These are phyloP conservation scores for Palythoa grandiflora DNA, from an alignment of 92 coral and sea anemone species.

Conservation along the genomic window DNA sequence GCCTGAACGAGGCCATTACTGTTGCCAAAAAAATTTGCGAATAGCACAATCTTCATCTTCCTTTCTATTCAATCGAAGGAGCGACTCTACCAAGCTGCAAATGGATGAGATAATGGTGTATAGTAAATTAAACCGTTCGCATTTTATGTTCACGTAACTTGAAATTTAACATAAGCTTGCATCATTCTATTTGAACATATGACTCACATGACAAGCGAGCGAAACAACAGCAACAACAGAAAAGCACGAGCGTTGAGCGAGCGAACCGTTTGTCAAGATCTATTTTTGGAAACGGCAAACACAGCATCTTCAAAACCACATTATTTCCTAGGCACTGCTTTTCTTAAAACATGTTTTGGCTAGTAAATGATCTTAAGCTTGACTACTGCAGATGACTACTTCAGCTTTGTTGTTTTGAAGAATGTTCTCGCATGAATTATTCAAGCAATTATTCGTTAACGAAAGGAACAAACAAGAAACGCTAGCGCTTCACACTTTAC, in stretches of 20 bases:
- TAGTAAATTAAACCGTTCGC: neutral
- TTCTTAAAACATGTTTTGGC: neutral
- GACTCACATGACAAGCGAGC: constrained; percentile 42
- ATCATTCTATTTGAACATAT: constrained; percentile 48
- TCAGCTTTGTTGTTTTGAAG: constrained; percentile 21
- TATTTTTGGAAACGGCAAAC: constrained; percentile 35
- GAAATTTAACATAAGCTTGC: constrained; percentile 31
- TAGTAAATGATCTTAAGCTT: neutral
- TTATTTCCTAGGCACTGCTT: neutral
- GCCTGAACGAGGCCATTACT: constrained; percentile 95
- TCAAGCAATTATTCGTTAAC: constrained; percentile 7
- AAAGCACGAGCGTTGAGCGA: constrained; percentile 1
- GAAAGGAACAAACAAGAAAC: constrained; percentile 30
- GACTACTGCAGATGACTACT: neutral
- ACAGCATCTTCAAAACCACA: neutral
- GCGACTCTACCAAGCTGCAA: constrained; percentile 16
- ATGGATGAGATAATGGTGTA: neutral
- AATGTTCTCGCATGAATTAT: constrained; percentile 21
- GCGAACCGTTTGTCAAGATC: neutral
- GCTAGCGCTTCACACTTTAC: constrained; percentile 32
- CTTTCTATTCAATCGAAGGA: neutral
- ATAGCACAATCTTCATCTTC: constrained; percentile 95
- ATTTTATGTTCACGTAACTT: constrained; percentile 14
- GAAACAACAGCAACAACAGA: neutral
- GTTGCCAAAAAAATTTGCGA: constrained; percentile 88